Evolutionary conservation across 2,888 invertebrate genomes (phyloP), one percentile per base, ranked within the genome.

Genomic region (Anthophora plumipes): DNA sequence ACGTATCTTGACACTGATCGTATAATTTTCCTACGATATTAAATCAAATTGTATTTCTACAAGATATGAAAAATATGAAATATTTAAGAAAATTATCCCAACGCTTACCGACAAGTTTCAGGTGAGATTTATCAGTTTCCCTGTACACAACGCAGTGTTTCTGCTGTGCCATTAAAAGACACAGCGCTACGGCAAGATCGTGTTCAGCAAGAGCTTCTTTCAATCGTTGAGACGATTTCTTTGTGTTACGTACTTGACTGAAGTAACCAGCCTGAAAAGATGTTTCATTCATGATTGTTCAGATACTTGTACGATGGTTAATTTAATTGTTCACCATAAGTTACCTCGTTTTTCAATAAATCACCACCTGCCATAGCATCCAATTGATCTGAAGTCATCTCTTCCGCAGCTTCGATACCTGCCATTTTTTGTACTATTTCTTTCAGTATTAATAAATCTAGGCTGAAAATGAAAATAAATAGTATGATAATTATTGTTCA

Each of bases 381-480:
- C 71, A 99, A 94, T 92, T 99, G 99, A 90, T 99, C 99, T 31
- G 97, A 95, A 0, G 99, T 99, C 95, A 99, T 97, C 94, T 99
- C 99, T 92, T 99, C 98, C 0, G 97, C 97, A 0, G 99, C 97
- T 94, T 99, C 99, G 72, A 99, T 98, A 0, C 99, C 99, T 0
- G 99, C 98, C 99, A 99, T 99, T 94, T 99, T 99, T 94, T 99
- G 98, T 57, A 99, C 98, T 86, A 99, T 97, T 94, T 99, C 99
- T 93, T 99, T 98, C 72, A 99, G 94, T 86, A 99, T 97, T 43
- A 99, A 94, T 88, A 98, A 95, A 94, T 99, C 99, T 94, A 96
- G 96, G 94, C 97, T 97, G 92, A 82, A 93, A 94, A 87, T 74
- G 82, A 88, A 86, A 80, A 78, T 59, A 68, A 79, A 82, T 64